Evolutionary conservation across 2,797 vertebrate species (phyloP).

Genomic region (Anguilla marmorata): DNA sequence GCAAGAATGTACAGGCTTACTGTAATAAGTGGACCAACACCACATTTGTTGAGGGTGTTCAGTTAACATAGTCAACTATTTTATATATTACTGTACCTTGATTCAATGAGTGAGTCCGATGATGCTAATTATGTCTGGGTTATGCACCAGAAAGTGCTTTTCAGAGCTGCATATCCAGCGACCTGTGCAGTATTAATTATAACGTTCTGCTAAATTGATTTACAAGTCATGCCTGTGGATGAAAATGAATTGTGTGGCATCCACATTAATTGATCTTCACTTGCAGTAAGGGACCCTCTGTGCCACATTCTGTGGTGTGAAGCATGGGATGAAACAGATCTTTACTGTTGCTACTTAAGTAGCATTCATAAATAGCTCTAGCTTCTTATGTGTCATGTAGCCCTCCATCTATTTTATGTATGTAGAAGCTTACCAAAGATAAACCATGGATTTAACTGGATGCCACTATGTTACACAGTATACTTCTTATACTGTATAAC

Average conservation of each 20-base stretch:
- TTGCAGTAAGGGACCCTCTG: background rate
- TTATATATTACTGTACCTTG: conserved; percentile 34
- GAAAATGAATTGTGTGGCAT: conserved; percentile 25
- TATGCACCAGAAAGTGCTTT: conserved; percentile 30
- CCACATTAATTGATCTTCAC: background rate
- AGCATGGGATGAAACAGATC: background rate
- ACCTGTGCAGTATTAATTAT: conserved; percentile 48
- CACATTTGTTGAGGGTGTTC: background rate
- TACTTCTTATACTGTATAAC: too few species aligned
- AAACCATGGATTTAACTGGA: too few species aligned
- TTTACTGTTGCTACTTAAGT: background rate
- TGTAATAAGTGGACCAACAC: background rate
- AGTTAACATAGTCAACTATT: background rate
- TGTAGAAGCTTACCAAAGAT: too few species aligned
- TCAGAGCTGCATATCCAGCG: conserved; percentile 18
- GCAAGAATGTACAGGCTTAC: background rate
- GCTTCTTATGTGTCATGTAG: background rate
- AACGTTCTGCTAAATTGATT: conserved; percentile 43
- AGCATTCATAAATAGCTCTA: background rate
- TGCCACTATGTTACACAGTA: too few species aligned
- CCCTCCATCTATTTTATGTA: background rate
- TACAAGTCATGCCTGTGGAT: conserved; percentile 41
- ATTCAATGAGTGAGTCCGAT: conserved; percentile 42
- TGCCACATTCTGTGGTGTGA: background rate
- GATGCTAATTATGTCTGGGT: conserved; percentile 7